phyloP scores from a whole-genome alignment of 2,113 vertebrate species.

The Geococcyx californianus region DNA sequence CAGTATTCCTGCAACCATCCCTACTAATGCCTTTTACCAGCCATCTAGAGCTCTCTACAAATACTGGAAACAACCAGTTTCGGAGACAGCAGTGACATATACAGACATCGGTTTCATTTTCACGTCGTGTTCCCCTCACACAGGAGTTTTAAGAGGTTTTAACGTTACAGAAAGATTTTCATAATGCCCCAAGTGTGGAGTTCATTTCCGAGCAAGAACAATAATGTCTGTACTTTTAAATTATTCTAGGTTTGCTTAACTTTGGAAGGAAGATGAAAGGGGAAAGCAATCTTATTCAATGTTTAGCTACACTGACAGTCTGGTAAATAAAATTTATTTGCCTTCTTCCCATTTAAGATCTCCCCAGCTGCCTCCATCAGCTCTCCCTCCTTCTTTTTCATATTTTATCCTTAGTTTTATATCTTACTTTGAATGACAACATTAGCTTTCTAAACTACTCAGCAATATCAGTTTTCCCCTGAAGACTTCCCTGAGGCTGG shows the following conservation, averaged over 20 bases:
- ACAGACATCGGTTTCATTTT: not conserved
- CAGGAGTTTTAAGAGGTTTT: not conserved
- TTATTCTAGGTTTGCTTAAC: not conserved
- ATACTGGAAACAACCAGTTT: not conserved
- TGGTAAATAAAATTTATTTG: not conserved
- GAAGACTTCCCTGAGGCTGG: conserved; percentile 24
- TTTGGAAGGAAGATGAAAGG: not conserved
- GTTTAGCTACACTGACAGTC: not conserved
- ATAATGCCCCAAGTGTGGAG: not conserved
- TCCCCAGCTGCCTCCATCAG: not conserved
- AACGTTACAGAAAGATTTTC: not conserved
- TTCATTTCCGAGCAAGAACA: not conserved
- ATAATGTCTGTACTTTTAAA: not conserved
- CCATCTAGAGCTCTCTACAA: not conserved
- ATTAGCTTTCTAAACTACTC: conserved; percentile 48
- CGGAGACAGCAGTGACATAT: not conserved
- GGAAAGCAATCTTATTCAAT: not conserved
- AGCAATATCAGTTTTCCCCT: conserved; percentile 20
- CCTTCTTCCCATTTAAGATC: not conserved
- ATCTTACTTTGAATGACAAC: conserved; percentile 27
- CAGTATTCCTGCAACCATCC: not conserved
- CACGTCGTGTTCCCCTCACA: not conserved
- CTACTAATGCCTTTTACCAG: not conserved
- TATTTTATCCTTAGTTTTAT: not conserved
- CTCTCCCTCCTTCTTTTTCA: not conserved